phyloP scores from a whole-genome alignment of 2,113 vertebrate species.

The Guaruba guarouba region DNA sequence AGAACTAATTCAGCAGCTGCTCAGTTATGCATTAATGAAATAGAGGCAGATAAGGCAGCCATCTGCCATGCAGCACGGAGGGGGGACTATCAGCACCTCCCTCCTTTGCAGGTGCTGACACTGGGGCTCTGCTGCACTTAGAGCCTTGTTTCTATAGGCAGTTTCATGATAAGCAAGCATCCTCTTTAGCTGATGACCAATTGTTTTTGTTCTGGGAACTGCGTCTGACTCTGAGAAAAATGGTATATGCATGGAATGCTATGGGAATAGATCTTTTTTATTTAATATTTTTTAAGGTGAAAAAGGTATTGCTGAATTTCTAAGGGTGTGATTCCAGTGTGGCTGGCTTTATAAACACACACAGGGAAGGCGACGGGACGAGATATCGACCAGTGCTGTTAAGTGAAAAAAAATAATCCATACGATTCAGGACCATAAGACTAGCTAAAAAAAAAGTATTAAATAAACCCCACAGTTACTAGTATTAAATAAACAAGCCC shows the following conservation, averaged over 20 bases:
- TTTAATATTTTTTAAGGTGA: neutral
- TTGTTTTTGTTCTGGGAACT: neutral
- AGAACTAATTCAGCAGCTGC: neutral
- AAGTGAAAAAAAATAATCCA: neutral
- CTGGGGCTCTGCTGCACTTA: neutral
- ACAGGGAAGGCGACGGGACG: neutral
- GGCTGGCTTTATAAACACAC: neutral
- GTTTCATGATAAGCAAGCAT: neutral
- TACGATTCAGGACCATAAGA: neutral
- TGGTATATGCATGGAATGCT: neutral
- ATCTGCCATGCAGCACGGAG: neutral
- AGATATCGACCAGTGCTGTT: neutral
- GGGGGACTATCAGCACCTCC: neutral
- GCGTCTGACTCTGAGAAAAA: neutral
- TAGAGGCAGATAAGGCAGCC: neutral
- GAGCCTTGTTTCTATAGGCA: neutral
- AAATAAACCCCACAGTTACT: neutral
- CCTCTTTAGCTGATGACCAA: neutral
- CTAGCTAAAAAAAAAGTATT: neutral
- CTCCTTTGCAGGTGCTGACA: neutral
- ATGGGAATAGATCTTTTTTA: neutral
- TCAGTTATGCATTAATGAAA: neutral
- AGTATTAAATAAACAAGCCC: neutral
- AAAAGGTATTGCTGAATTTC: neutral
- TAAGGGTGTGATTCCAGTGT: neutral